Conservation (phyloP, 2,888 invertebrate species). For the Drosophila aldrichi region DNA sequence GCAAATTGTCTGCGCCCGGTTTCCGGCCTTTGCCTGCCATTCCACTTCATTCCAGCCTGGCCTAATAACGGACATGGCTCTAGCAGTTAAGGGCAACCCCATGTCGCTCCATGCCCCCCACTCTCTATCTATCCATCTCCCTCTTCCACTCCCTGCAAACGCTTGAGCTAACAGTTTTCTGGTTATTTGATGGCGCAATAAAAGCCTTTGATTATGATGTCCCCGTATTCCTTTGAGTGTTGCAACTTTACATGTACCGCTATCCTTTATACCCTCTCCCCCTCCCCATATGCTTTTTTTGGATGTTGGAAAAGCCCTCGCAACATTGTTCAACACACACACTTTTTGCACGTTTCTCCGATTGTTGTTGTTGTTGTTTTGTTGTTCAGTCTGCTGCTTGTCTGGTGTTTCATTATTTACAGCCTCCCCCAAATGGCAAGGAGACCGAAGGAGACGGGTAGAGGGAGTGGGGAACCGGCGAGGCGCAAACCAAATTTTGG, state of each 20-base stretch:
- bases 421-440: constrained; percentile 58
- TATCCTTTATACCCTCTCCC: neutral
- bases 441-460: neutral
- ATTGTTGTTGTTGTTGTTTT: constrained; percentile 41
- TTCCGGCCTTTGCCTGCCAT: constrained; percentile 48
- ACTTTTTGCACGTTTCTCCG: constrained; percentile 39
- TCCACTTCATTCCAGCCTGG: constrained; percentile 34
- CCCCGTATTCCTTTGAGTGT: constrained; percentile 63
- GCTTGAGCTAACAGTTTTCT: constrained; percentile 65
- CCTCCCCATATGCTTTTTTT: neutral
- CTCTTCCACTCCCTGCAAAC: constrained; percentile 17
- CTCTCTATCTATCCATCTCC: neutral
- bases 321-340: constrained; percentile 10
- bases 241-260: constrained; percentile 35
- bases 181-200: constrained; percentile 71
- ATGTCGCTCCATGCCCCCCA: neutral
- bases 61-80: constrained; percentile 42
- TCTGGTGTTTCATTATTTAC: constrained; percentile 77
- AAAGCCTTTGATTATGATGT: constrained; percentile 76
- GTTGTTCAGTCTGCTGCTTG: constrained; percentile 70
- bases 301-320: constrained; percentile 4
- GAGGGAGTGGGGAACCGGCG: neutral
- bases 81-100: constrained; percentile 38
- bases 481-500: constrained; percentile 4
- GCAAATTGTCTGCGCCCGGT: constrained; percentile 55